Base-by-base conservation (phyloP, 1,140 invertebrate species). In the Lucilia sericata region DNA sequence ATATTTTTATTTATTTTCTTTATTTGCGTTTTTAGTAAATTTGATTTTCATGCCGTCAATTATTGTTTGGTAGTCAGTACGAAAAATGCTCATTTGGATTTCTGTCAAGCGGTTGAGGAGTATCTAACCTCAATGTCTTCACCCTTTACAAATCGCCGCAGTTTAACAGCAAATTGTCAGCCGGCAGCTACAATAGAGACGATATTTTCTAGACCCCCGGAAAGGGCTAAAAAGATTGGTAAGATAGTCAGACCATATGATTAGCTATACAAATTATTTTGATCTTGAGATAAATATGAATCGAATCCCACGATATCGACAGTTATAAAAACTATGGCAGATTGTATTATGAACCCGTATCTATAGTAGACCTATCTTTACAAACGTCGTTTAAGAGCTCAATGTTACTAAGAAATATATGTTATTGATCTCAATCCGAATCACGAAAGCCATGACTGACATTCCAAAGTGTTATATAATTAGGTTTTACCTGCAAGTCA, bases 31-130 rank as follows among this genome's bases (percentile, higher is more conserved):
- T 75, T 14, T 65, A 87, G 86, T 55, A 91, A 91, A 86, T 86
- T 90, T 10, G 90, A 91, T 81, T 89, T 86, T 25, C 87, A 91
- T 84, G 90, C 88, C 12, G 87, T 91, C 85, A 89, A 91, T 83
- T 91, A 91, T 83, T 91, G 90, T 17, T 70, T 91, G 83, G 87
- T 91, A 2, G 85, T 91, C 2, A 88, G 87, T n/a, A 82, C 86
- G 76, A 2, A 49, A 85, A 13, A 60, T 12, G 42, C 83, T 5
- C 82, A 85, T 30, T 86, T 86, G 49, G 87, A 86, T 82, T 91
- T 91, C 82, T 91, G 90, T 30, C 85, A 87, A 81, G 88, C 90
- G 0, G 86, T 89, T 47, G 85, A 87, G 13, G 89, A 86, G 9
- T 74, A 83, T 86, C n/a, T 84, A 30, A 49, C 86, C 84, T 49